phyloP scores from a whole-genome alignment of 1,140 invertebrate species.

The Hylyphantes graminicola region DNA sequence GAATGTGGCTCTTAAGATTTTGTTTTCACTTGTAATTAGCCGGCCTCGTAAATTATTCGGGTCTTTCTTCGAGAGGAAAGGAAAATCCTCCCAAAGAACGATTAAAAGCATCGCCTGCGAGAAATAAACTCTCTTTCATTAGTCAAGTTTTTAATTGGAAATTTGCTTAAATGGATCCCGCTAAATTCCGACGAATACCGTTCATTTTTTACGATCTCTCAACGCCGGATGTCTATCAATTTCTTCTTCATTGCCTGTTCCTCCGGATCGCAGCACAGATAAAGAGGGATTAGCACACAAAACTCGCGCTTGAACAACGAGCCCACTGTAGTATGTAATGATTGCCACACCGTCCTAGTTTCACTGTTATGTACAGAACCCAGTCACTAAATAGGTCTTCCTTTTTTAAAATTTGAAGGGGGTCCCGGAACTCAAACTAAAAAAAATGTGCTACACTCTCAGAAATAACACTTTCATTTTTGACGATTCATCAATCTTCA shows the following conservation, averaged over 20 bases:
- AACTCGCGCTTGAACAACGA: conserved; percentile 14
- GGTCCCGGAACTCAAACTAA: no score
- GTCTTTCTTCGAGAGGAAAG: conserved; percentile 38
- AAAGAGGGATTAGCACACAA: conserved; percentile 50
- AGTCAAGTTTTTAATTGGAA: conserved; percentile 61
- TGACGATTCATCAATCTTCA: no score
- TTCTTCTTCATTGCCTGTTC: conserved; percentile 24
- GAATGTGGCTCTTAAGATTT: conserved; percentile 58
- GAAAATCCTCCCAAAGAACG: conserved; percentile 54
- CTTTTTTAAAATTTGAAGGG: no score
- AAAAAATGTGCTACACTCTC: no score
- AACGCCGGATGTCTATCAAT: conserved; percentile 45
- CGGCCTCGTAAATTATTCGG: conserved; percentile 54
- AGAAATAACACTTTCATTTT: no score
- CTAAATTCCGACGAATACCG: conserved; percentile 45
- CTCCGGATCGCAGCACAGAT: conserved; percentile 23
- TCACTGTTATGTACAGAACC: neutral
- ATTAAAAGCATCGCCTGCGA: conserved; percentile 25
- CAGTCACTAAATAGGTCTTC: no score
- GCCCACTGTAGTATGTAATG: neutral
- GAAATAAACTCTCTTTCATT: conserved; percentile 59
- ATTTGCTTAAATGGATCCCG: conserved; percentile 55
- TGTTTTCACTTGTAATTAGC: conserved; percentile 60
- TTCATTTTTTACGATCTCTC: conserved; percentile 58
- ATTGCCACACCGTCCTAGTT: neutral